Percentiles rank a stretch among this genome's conserved stretches.
phyloP scores from a whole-genome alignment of 2,888 invertebrate species.

The Allygus modestus region DNA sequence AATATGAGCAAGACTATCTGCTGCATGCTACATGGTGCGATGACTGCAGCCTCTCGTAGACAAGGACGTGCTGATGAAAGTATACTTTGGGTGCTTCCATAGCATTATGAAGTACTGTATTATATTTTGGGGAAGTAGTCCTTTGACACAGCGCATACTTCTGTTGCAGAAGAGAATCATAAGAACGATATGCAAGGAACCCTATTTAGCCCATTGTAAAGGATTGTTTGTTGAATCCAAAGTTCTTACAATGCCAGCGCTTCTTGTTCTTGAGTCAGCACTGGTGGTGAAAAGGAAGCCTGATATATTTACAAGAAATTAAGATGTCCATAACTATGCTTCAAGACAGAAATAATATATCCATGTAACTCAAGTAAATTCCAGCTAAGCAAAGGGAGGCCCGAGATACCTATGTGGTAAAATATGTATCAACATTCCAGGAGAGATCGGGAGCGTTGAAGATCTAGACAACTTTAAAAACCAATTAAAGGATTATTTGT shows the following conservation, averaged over 20 bases:
- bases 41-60: slow-evolving; percentile 3
- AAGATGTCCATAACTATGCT: not conserved
- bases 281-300: slow-evolving; percentile 40
- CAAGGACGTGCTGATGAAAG: slow-evolving; percentile 17
- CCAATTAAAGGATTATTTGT: not conserved
- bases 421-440: not conserved
- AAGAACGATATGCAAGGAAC: not conserved
- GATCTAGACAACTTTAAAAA: not conserved
- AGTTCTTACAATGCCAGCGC: slow-evolving; percentile 10
- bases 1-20: slow-evolving; percentile 11
- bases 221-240: slow-evolving; percentile 15
- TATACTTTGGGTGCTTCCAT: slow-evolving; percentile 48
- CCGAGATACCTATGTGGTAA: slow-evolving; percentile 11
- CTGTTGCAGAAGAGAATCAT: slow-evolving; percentile 22
- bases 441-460: not conserved
- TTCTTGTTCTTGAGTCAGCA: slow-evolving; percentile 10
- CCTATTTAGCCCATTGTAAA: slow-evolving; percentile 33
- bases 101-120: slow-evolving; percentile 36
- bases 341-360: not conserved
- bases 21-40: slow-evolving; percentile 22
- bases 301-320: not conserved
- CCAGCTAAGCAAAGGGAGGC: slow-evolving; percentile 2
- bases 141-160: slow-evolving; percentile 9
- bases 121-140: slow-evolving; percentile 22
- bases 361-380: not conserved